Evolutionary conservation across 2,888 invertebrate genomes (phyloP), one percentile per base, ranked within the genome.

Genomic region (Eupelmus urozonus): DNA sequence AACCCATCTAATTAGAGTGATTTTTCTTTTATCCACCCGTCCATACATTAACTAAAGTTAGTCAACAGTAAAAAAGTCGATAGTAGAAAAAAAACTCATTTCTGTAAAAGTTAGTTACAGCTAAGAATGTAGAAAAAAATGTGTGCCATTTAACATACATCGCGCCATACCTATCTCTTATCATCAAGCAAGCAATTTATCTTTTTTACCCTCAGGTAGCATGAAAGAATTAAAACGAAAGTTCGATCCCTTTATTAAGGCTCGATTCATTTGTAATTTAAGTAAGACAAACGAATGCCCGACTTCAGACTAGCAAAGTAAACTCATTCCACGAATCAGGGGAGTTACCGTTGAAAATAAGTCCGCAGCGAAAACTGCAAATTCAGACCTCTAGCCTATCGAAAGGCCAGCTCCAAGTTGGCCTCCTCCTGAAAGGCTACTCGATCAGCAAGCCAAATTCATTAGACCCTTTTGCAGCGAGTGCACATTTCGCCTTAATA

Each of bases 321-420:
- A 71, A 71, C 49, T 69, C 69, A 25, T 25, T 23, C 5, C 34
- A 45, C 9, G 27, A 62, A 60, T 62, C 51, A 27, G 62, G 51
- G 27, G n/a, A 34, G 23, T 34, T 27, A 3, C 18, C 0, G 42
- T 5, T 51, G 20, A 34, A n/a, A 60, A 51, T 20, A 3, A 51
- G 7, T 51, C 34, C n/a, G n/a, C 71, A 60, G 23, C 20, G 2
- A 59, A 71, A n/a, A 62, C 40, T 51, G 13, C 34, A 60, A 60
- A 60, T 71, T 29, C 16, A 45, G 34, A 60, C 42, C n/a, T n/a
- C n/a, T 69, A 25, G 49, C n/a, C 63, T 65, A 27, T 69, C 13
- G 57, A 57, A n/a, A 40, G 20, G 20, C 20, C 16, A 18, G 51
- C 4, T 55, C 34, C 34, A 55, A 20, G 16, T 67, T 29, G 11